These are phyloP conservation scores for Epistrophe grossulariae DNA, from an alignment of 2,888 invertebrate species.

Conservation along the genomic window DNA sequence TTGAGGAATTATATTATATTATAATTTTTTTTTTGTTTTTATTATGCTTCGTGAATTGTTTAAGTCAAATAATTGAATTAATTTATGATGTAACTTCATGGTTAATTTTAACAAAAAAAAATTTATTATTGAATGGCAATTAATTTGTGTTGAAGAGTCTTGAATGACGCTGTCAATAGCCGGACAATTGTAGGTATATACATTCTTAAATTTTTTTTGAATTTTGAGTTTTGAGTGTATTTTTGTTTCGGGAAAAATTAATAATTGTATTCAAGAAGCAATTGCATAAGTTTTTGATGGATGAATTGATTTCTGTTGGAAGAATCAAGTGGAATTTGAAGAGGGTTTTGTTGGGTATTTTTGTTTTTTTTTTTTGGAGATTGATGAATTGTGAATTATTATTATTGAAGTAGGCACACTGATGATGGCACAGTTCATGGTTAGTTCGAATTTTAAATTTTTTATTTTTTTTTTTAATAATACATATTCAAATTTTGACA, in stretches of 20 bases:
- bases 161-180: slow-evolving; percentile 50
- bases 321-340: slow-evolving; percentile 16
- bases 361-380: too few relatives aligned
- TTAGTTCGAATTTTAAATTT: neutral
- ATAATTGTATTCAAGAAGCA: slow-evolving; percentile 2
- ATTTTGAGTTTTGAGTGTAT: neutral
- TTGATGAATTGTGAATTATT: slow-evolving; percentile 19
- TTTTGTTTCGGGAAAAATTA: slow-evolving; percentile 10
- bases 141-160: slow-evolving; percentile 58
- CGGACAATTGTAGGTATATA: neutral
- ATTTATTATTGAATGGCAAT: slow-evolving; percentile 50
- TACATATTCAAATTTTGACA: neutral
- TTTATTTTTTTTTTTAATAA: neutral
- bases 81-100: slow-evolving; percentile 24
- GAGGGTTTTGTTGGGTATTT: neutral
- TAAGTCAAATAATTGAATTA: slow-evolving; percentile 25
- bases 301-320: neutral
- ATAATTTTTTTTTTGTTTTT: slow-evolving; percentile 37
- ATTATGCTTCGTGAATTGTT: slow-evolving; percentile 15
- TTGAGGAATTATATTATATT: slow-evolving; percentile 55
- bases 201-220: slow-evolving; percentile 27
- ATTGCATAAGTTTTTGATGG: slow-evolving; percentile 43
- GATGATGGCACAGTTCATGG: neutral
- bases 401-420: neutral
- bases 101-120: neutral